Base-by-base conservation (phyloP, 2,888 invertebrate genomes). In the Syrphus vitripennis region DNA sequence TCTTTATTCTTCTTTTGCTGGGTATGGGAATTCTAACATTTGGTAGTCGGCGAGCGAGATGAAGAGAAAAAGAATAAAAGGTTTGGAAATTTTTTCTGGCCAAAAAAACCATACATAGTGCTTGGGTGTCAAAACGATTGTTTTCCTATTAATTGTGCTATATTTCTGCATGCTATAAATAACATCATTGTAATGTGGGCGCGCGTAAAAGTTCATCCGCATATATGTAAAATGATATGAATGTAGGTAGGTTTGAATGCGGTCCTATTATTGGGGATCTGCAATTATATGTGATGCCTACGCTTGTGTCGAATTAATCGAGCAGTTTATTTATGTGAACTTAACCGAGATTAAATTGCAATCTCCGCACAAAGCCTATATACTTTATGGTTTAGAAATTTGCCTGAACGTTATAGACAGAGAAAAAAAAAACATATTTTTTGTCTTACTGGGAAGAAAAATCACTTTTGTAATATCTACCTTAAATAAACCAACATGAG, bases 41-140 rank as follows among this genome's bases (percentile, higher is more conserved):
- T 70, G 75, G 70, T 50, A n/a, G n/a, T n/a, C 55, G 59, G 19
- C 40, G 12, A 31, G 45, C 42, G 48, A 37, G 24, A n/a, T 19
- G 65, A 19, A 29, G 37, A 29, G 37, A 40, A 19, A 16, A 6
- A 59, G 37, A 31, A 50, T 16, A 67, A 31, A 37, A 48, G 50
- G 42, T 74, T n/a, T 59, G 19, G 31, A 29, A 45, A n/a, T n/a
- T n/a, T n/a, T 61, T 78, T 71, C 50, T 29, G 34, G 37, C 55
- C 45, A 61, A 37, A 53, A 29, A 45, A 63, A 42, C 42, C 10
- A 40, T 16, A 7, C 3, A 24, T 48, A 12, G 19, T n/a, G 63
- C 42, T 75, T 67, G 79, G 78, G 79, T 61, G 83, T 63, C 55
- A 48, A 65, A 63, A 59, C 16, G 72, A 67, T 83, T 77, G 72